phyloP scores from a whole-genome alignment of 2,888 invertebrate species.

The Argyresthia albistria region DNA sequence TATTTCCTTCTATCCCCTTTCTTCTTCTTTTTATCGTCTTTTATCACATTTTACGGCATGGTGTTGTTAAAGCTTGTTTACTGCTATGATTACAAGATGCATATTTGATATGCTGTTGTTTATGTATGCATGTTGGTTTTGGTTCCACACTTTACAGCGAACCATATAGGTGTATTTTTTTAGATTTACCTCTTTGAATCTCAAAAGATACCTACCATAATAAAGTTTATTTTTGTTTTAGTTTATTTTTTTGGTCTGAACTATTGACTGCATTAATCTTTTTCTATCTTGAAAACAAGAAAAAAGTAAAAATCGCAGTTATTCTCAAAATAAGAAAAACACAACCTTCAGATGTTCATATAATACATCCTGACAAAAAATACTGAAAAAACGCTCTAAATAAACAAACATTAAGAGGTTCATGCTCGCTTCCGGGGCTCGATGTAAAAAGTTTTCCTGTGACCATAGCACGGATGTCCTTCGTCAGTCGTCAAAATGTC shows the following conservation, averaged over 20 bases:
- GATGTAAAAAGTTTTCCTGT: not conserved
- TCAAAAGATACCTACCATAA: not conserved
- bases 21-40: conserved; percentile 5
- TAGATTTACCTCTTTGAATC: not conserved
- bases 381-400: not conserved
- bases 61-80: not conserved
- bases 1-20: conserved; percentile 12
- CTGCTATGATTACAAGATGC: not conserved
- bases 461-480: not conserved
- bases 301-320: not conserved
- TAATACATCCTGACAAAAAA: not conserved
- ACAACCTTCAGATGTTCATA: not conserved
- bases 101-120: not conserved
- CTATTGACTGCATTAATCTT: not conserved
- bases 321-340: not conserved
- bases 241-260: not conserved
- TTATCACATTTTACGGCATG: not conserved
- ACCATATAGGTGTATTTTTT: not conserved
- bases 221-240: not conserved
- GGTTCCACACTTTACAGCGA: not conserved
- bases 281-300: too few species aligned
- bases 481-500: not conserved
- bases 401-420: not conserved
- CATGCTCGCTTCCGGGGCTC: not conserved
- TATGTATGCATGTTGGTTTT: not conserved